Evolutionary conservation across 2,888 invertebrate genomes (phyloP), one percentile per base, ranked within the genome.

Genomic region (Dendrolimus pini): DNA sequence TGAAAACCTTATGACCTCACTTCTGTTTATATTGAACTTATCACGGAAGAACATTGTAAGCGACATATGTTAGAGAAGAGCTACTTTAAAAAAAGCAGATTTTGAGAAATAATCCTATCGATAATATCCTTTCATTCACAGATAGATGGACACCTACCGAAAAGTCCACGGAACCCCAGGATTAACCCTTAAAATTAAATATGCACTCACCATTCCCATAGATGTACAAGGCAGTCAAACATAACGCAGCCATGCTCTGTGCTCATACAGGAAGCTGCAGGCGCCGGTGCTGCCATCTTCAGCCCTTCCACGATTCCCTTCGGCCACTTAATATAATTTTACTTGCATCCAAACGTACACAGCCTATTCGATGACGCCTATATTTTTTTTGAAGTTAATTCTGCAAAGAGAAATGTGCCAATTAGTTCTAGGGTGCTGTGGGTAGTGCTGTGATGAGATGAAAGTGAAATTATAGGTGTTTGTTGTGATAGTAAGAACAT

Each of bases 211-310:
- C 90, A 90, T 63, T 90, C 90, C 90, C 90, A 90, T 42, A 90
- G 78, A 66, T 90, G 89, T 13, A 83, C 82, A 54, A 90, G 80
- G 60, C 90, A 90, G 71, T 89, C 86, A 67, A 90, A 90, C 84
- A 89, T 85, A 64, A 89, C 88, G 70, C 90, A 90, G 65, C 90
- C 90, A 70, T 89, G 81, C 59, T 87, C 89, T 30, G 83, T 80
- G 75, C 80, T 82, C 72, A 89, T 83, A 66, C 89, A 89, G 55
- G 89, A 89, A 7, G 85, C 84, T 3, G 85, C 77, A 3, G 86
- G 76, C 0, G 85, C 79, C 8, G 85, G 77, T 9, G 83, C 68
- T 64, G 85, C 75, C 86, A 86, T 89, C 67, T 78, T 80, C 66
- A 56, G 68, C 61, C 58, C 63, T 65, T 30, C 30, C 68, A 56